Conservation (phyloP, 1,140 invertebrate genomes). For the Muscidifurax raptorellus region DNA sequence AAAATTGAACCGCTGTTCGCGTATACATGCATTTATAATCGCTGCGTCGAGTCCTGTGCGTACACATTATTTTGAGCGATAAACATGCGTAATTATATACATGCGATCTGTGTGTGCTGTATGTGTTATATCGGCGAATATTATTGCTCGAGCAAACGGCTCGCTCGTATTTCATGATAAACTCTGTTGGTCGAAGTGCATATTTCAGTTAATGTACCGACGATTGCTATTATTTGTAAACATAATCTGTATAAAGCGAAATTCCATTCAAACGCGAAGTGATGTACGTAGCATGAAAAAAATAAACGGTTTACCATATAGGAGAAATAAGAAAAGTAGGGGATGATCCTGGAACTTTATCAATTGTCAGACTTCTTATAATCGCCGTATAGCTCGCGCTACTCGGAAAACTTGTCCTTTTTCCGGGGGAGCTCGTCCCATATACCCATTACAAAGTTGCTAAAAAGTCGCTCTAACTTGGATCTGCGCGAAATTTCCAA, state of each 20-base stretch:
- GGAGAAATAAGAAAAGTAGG: neutral
- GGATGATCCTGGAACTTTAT: constrained; percentile 10
- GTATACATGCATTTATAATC: neutral
- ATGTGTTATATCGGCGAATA: neutral
- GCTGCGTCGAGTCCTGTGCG: neutral
- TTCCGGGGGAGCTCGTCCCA: neutral
- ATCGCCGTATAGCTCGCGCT: neutral
- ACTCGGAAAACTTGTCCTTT: neutral
- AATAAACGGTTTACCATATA: neutral
- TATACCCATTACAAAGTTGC: neutral
- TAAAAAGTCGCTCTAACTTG: constrained; percentile 6
- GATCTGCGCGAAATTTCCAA: constrained; percentile 5
- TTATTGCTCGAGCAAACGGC: neutral
- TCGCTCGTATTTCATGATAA: neutral
- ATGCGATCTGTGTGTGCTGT: too few relatives aligned
- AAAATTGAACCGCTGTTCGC: neutral
- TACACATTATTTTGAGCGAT: neutral
- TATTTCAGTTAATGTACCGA: too few relatives aligned
- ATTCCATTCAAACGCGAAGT: neutral
- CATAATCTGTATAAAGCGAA: neutral
- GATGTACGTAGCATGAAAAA: too few relatives aligned
- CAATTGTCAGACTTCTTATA: neutral
- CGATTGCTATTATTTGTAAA: neutral
- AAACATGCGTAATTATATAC: neutral
- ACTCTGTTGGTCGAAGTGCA: neutral